A percentile compares a stretch with the other conserved stretches of the same genome.
Conservation (phyloP, 2,113 vertebrate genomes). For the Larimichthys crocea region DNA sequence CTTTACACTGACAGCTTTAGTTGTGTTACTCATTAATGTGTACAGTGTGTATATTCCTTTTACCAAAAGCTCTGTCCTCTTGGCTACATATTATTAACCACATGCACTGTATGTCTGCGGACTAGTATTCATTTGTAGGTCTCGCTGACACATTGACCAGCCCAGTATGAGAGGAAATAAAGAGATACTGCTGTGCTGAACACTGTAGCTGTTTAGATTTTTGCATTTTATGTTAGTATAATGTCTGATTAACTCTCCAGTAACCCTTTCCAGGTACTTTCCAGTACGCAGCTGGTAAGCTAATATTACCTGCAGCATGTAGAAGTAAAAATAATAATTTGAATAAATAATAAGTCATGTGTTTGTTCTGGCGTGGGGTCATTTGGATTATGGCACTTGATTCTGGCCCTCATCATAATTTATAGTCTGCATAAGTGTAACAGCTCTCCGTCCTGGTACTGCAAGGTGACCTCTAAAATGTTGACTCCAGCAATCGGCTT, state of each 20-base stretch:
- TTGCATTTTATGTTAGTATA: not conserved
- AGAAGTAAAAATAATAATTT: not conserved
- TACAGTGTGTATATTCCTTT: not conserved
- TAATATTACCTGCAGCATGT: not conserved
- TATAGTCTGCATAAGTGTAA: not conserved
- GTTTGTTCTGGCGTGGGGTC: not conserved
- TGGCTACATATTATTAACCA: conserved; percentile 31
- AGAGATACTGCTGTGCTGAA: conserved; percentile 6
- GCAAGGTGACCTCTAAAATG: conserved; percentile 62
- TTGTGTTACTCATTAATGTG: not conserved
- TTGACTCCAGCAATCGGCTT: conserved; percentile 30
- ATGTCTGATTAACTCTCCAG: not conserved
- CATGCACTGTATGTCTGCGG: not conserved
- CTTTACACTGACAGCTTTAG: not conserved
- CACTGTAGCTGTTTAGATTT: not conserved
- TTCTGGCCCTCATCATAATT: not conserved
- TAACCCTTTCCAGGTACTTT: not conserved
- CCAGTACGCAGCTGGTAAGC: not conserved
- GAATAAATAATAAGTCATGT: not conserved
- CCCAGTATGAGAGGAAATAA: not conserved
- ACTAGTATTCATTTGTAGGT: conserved; percentile 36
- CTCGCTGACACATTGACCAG: conserved; percentile 23
- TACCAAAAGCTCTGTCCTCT: not conserved
- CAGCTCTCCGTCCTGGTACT: not conserved
- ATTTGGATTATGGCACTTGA: not conserved